Conservation (phyloP, 2,113 vertebrate genomes). For the Dicrurus megarhynchus region DNA sequence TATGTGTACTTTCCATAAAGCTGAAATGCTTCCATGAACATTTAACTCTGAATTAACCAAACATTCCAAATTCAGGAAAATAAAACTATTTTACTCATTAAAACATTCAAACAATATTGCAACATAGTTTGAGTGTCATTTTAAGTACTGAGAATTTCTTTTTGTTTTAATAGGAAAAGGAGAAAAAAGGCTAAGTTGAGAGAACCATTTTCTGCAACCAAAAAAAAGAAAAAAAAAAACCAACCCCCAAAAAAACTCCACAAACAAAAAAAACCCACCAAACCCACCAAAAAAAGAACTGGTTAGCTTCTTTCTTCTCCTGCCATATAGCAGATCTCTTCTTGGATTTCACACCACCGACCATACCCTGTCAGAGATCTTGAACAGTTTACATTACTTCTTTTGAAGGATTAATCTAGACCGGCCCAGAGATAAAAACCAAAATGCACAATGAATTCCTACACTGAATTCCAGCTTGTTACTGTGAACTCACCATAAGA, state of each 20-base stretch:
- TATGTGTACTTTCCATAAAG: not conserved
- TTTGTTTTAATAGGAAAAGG: not conserved
- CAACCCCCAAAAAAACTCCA: not conserved
- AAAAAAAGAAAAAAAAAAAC: not conserved
- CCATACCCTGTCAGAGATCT: constrained; percentile 24
- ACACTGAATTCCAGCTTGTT: constrained; percentile 50
- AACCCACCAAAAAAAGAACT: not conserved
- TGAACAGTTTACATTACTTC: constrained; percentile 35
- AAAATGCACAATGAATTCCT: constrained; percentile 49
- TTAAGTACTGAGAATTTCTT: not conserved
- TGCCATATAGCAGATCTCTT: constrained; percentile 37
- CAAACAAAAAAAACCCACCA: not conserved
- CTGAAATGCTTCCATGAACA: not conserved
- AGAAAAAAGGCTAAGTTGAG: not conserved
- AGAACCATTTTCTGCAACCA: not conserved
- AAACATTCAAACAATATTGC: not conserved
- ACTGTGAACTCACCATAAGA: not conserved
- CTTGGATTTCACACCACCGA: constrained; percentile 39
- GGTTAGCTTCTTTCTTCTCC: constrained; percentile 45
- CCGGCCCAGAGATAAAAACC: constrained; percentile 8
- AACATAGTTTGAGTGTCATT: not conserved
- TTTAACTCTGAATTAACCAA: not conserved
- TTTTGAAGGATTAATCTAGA: constrained; percentile 51
- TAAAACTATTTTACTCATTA: not conserved
- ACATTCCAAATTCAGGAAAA: not conserved